These are phyloP conservation scores for Cyprinodon diabolis DNA, from an alignment of 2,797 vertebrate genomes.

Conservation along the genomic window DNA sequence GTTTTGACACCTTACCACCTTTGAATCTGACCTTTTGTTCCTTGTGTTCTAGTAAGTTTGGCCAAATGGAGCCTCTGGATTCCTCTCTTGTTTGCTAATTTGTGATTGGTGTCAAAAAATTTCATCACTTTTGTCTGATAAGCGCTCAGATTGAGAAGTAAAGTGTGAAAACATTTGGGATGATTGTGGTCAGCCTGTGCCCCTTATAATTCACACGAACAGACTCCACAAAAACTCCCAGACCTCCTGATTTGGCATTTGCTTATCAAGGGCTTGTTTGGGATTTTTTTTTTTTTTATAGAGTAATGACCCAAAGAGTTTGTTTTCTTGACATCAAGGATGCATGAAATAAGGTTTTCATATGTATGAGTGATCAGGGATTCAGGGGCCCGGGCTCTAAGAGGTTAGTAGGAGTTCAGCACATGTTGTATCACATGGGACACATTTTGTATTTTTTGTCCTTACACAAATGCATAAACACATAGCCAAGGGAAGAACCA, in stretches of 20 bases:
- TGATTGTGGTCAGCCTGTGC: slow-evolving; percentile 27
- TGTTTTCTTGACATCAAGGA: slow-evolving; percentile 45
- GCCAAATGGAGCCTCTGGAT: slow-evolving; percentile 17
- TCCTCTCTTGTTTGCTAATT: slow-evolving; percentile 37
- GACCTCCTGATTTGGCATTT: slow-evolving; percentile 59
- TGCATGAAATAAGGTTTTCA: slow-evolving; percentile 29
- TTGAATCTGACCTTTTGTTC: slow-evolving; percentile 22
- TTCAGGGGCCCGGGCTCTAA: neutral
- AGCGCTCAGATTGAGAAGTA: slow-evolving; percentile 32
- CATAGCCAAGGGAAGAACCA: neutral
- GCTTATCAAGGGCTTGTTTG: slow-evolving; percentile 74
- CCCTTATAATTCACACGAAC: slow-evolving; percentile 25
- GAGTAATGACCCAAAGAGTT: slow-evolving; percentile 63
- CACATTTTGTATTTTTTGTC: neutral
- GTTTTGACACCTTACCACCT: slow-evolving; percentile 27
- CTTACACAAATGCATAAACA: neutral
- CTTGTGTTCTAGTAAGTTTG: slow-evolving; percentile 8
- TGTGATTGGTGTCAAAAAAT: slow-evolving; percentile 32
- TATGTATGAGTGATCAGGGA: slow-evolving; percentile 21
- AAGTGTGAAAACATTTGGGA: slow-evolving; percentile 45
- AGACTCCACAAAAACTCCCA: slow-evolving; percentile 35
- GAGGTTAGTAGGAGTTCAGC: slow-evolving; percentile 27
- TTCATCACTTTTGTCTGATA: slow-evolving; percentile 44
- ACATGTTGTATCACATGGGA: slow-evolving; percentile 9
- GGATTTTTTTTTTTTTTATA: slow-evolving; percentile 59